Percentiles rank a stretch among this genome's conserved stretches.
These are phyloP conservation scores for Metridium senile DNA, from an alignment of 92 coral and sea anemone genomes.

Conservation along the genomic window DNA sequence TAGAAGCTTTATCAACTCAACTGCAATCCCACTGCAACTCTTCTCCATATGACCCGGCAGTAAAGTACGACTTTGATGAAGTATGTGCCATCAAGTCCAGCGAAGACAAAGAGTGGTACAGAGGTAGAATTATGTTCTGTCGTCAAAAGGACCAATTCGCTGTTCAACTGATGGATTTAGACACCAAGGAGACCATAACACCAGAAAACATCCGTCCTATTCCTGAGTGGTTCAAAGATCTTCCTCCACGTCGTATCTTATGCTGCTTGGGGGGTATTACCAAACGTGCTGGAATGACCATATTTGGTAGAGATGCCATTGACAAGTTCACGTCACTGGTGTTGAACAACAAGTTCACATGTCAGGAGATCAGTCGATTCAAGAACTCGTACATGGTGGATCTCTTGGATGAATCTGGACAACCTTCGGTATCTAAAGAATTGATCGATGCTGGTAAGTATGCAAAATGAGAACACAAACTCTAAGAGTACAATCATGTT, in stretches of 20 bases:
- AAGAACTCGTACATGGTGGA: constrained; percentile 42
- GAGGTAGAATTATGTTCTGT: constrained; percentile 37
- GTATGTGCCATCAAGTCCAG: constrained; percentile 58
- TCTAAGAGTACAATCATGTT: too few relatives aligned
- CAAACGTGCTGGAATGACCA: constrained; percentile 20
- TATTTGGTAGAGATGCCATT: constrained; percentile 39
- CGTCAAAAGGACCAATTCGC: constrained; percentile 17
- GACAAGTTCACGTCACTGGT: constrained; percentile 33
- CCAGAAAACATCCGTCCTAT: constrained; percentile 40
- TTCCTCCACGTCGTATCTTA: constrained; percentile 26
- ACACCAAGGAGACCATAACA: constrained; percentile 43
- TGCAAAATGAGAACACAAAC: too few relatives aligned
- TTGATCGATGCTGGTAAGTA: constrained; percentile 52
- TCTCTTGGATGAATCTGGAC: constrained; percentile 30
- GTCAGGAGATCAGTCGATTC: constrained; percentile 18
- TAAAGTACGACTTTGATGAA: constrained; percentile 16
- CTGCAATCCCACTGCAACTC: constrained; percentile 44
- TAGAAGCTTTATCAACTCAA: constrained; percentile 49
- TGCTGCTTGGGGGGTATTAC: constrained; percentile 48
- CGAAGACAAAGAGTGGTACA: constrained; percentile 59
- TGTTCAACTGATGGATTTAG: constrained; percentile 64
- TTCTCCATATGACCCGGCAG: constrained; percentile 17
- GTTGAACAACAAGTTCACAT: constrained; percentile 40
- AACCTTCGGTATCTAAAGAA: constrained; percentile 35
- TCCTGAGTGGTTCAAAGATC: constrained; percentile 36